Conservation (phyloP, 2,113 vertebrate species). For the Ardeotis arabs region DNA sequence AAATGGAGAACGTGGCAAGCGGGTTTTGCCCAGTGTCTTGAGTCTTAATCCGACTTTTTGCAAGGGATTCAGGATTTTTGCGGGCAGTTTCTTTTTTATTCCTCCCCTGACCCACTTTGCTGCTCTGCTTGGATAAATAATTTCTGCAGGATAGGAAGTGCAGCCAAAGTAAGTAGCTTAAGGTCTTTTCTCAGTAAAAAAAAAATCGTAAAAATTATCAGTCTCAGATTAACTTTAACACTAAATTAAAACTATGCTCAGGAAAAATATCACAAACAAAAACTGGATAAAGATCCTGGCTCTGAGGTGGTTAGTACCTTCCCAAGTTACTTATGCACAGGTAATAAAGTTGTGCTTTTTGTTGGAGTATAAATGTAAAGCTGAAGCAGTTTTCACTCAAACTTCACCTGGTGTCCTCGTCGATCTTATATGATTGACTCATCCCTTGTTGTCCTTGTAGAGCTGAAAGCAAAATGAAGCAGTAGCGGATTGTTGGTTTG, state of each 20-base stretch:
- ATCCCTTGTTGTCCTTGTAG: neutral
- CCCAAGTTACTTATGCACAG: neutral
- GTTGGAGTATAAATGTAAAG: neutral
- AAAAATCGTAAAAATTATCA: constrained; percentile 25
- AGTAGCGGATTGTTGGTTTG: neutral
- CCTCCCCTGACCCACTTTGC: constrained; percentile 21
- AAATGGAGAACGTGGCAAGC: neutral
- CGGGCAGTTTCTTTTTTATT: neutral
- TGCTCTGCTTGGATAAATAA: constrained; percentile 56
- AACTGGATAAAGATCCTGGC: neutral
- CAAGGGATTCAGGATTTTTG: constrained; percentile 53
- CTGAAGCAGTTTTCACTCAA: neutral
- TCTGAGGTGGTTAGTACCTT: neutral
- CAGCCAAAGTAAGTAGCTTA: constrained; percentile 67
- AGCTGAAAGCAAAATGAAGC: neutral
- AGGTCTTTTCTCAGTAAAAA: constrained; percentile 50
- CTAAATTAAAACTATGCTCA: constrained; percentile 29
- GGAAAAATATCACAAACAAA: neutral
- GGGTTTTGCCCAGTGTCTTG: neutral
- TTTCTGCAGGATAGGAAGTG: constrained; percentile 24
- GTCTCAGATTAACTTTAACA: constrained; percentile 39
- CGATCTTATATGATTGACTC: neutral
- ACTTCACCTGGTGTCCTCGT: neutral
- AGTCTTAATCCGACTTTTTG: constrained; percentile 49
- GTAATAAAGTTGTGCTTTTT: neutral